Base-by-base conservation (phyloP, 2,888 invertebrate species). In the Pyrgus malvae region DNA sequence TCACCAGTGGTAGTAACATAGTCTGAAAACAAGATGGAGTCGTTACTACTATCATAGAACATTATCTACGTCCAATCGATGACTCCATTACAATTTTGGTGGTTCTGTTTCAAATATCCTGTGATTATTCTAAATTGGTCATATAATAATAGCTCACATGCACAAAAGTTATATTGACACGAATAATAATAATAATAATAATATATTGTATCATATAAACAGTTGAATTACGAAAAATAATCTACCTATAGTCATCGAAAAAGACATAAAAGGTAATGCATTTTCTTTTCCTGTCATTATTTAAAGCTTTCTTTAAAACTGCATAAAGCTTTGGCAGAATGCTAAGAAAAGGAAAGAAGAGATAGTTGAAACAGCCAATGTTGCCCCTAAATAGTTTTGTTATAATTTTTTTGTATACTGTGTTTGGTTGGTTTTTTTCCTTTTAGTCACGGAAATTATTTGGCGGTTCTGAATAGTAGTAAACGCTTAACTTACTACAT, bases 21-120 rank as follows among this genome's bases (percentile, higher is more conserved):
- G 76, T 91, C 91, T 91, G 91, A 90, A 91, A 91, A 88, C 78
- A 89, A 88, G 78, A 85, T 88, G 90, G 89, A 90, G 89, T 74
- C 89, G 71, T 90, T 90, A 90, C 90, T 89, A 88, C 83, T 79
- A 72, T 72, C 64, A 66, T 66, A 62, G 66, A 69, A 73, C 60
- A 67, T 44, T 59, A 66, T 66, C 85, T 84, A 86, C 72, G 61
- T 68, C 88, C 88, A 87, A 89, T 87, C 73, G 49, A 65, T 76
- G 90, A 90, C 90, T 90, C 90, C 90, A 83, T 79, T 55, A 61
- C 58, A 83, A 86, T 87, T 87, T 87, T 70, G 78, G 33, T 33
- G 2, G 3, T 23, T 54, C 31, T 37, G 21, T 27, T 14, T 49
- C 40, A 27, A 40, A 38, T 37, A 37, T 29, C 7, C 40, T 17